A percentile compares a stretch with the other conserved stretches of the same genome.
Conservation (phyloP, 2,888 invertebrate genomes). For the Dynastes maya region DNA sequence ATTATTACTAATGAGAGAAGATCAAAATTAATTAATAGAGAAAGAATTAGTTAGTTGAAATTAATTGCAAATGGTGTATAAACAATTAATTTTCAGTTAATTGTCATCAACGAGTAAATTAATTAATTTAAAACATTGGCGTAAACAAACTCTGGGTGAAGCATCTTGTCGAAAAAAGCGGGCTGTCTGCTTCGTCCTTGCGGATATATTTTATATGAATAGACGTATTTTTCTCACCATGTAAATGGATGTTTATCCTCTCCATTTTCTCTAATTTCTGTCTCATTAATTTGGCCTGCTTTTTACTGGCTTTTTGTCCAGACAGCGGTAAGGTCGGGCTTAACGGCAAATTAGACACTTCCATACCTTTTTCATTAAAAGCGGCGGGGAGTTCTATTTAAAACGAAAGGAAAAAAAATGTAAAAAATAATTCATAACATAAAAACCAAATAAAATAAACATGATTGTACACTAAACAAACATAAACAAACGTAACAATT, state of each 20-base stretch:
- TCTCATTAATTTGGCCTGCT: constrained; percentile 80
- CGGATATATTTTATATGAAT: constrained; percentile 20
- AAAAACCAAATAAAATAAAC: constrained; percentile 52
- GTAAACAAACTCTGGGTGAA: background rate
- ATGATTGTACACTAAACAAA: constrained; percentile 46
- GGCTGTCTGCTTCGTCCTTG: background rate
- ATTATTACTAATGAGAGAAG: background rate
- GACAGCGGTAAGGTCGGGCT: constrained; percentile 73
- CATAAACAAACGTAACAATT: constrained; percentile 49
- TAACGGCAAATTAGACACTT: constrained; percentile 69
- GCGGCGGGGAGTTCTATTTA: constrained; percentile 75
- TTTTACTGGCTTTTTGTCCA: constrained; percentile 75
- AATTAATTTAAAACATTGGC: background rate
- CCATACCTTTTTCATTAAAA: constrained; percentile 73
- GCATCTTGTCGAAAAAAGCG: background rate
- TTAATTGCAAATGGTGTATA: background rate
- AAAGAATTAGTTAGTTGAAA: background rate
- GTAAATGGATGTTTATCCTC: constrained; percentile 87
- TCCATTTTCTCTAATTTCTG: constrained; percentile 83
- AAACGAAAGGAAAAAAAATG: constrained; percentile 44
- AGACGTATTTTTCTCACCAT: constrained; percentile 76
- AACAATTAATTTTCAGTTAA: constrained; percentile 23
- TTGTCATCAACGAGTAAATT: constrained; percentile 13
- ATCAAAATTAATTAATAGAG: background rate
- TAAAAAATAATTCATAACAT: constrained; percentile 59